Conservation (phyloP, 2,113 vertebrate species). For the Colinus virginianus region DNA sequence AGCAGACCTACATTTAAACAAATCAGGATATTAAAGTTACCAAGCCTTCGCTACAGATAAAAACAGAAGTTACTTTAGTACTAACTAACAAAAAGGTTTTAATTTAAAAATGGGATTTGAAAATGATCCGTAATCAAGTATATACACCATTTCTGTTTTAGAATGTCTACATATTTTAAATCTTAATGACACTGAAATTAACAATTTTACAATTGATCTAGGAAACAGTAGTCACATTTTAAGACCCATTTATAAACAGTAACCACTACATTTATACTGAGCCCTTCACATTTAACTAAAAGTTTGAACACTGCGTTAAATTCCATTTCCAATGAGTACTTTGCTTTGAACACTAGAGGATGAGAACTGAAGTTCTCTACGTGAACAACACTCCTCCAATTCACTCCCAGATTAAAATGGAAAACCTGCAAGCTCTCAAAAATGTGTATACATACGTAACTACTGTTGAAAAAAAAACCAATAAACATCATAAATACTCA, state of each 20-base stretch:
- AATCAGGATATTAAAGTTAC: background rate
- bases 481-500: conserved; percentile 4
- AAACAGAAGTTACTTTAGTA: background rate
- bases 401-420: background rate
- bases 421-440: conserved; percentile 30
- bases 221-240: background rate
- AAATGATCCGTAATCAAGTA: background rate
- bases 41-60: background rate
- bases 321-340: background rate
- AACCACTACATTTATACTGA: background rate
- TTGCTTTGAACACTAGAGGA: background rate
- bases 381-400: background rate
- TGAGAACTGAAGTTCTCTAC: background rate
- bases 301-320: background rate
- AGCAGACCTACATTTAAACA: background rate
- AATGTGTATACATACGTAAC: background rate
- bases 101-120: background rate
- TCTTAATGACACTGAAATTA: background rate
- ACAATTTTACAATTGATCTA: background rate
- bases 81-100: background rate
- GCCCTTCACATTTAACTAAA: background rate
- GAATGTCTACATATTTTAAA: background rate
- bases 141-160: background rate
- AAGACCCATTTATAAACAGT: background rate
- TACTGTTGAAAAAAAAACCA: conserved; percentile 2